A percentile compares a stretch with the other conserved stretches of the same genome.
Evolutionary conservation across 1,140 invertebrate species (phyloP).

Genomic region (Galendromus occidentalis): DNA sequence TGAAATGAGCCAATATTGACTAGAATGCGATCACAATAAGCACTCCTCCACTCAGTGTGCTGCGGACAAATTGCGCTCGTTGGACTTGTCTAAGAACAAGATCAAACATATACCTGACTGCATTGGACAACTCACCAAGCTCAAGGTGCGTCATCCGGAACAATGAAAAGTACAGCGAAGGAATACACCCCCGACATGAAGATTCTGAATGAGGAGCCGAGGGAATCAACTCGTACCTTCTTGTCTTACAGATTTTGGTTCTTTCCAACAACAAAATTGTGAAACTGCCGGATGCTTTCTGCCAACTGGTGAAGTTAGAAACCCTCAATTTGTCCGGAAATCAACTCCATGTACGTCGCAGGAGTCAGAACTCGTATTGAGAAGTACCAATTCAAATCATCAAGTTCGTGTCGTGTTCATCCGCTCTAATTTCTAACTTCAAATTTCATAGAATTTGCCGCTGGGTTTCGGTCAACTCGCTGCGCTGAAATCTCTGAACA

Average conservation of each 20-base stretch:
- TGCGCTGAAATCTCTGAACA: not conserved
- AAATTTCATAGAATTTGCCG: constrained; percentile 4
- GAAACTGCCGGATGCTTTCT: not conserved
- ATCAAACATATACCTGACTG: not conserved
- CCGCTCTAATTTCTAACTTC: too few species aligned
- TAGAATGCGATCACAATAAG: not conserved
- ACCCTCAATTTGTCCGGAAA: not conserved
- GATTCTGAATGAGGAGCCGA: too few species aligned
- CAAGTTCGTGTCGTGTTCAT: too few species aligned
- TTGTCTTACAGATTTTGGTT: not conserved
- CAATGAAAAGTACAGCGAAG: too few species aligned
- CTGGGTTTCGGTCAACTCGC: not conserved
- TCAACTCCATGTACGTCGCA: not conserved
- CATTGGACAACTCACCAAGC: not conserved
- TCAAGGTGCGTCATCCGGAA: not conserved
- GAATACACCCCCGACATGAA: too few species aligned
- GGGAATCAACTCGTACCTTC: too few species aligned
- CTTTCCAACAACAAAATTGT: constrained; percentile 3
- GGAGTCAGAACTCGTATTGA: not conserved
- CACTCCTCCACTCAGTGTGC: not conserved
- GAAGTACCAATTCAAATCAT: too few species aligned
- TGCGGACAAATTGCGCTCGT: not conserved
- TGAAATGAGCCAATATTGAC: not conserved
- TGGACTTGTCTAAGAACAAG: not conserved
- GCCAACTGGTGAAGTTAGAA: not conserved